Evolutionary conservation across 2,888 invertebrate genomes (phyloP), one percentile per base, ranked within the genome.

Genomic region (Eupithecia insigniata): DNA sequence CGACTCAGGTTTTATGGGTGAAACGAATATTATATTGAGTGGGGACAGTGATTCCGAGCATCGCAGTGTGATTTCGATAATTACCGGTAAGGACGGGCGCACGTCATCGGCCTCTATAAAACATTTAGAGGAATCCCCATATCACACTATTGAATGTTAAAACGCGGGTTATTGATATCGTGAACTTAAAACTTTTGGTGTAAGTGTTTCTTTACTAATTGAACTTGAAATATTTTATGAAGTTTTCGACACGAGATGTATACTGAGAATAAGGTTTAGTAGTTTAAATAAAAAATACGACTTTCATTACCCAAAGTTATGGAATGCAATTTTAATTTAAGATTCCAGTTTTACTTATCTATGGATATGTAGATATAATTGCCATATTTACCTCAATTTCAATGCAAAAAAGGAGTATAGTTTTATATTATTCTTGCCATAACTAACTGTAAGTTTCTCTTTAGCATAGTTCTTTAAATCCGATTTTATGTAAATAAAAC

Each of bases 31-130:
- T 70, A 90, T 93, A 73, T 81, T 93, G 75, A 94, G 94, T 80
- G 93, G 94, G 36, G 94, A 94, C 71, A 94, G 94, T 80, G 94
- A 94, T 71, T 94, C 94, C 0, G 94, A 94, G 76, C 94, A 94
- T 74, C 88, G 90, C 72, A 94, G 94, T 86, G 92, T 94, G 34
- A 94, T 94, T 83, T 94, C 94, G 0, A 94, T 94, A 72, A 87
- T 91, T 69, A 89, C 93, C 26, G 93, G 93, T 12, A 85, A 87
- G 30, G 91, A 91, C 46, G 90, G 91, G 0, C 84, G 90, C 32
- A 84, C 88, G 1, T 92, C 93, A 0, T 85, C 89, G 2, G 84
- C 90, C 3, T 90, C 92, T 16, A 83, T 91, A 36, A 83, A 87
- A 67, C 89, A 91, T 76, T 79, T 90, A 75, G 91, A 92, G 39